A percentile compares a stretch with the other conserved stretches of the same genome.
phyloP scores from a whole-genome alignment of 2,113 vertebrate genomes.

The Tylochromis polylepis region DNA sequence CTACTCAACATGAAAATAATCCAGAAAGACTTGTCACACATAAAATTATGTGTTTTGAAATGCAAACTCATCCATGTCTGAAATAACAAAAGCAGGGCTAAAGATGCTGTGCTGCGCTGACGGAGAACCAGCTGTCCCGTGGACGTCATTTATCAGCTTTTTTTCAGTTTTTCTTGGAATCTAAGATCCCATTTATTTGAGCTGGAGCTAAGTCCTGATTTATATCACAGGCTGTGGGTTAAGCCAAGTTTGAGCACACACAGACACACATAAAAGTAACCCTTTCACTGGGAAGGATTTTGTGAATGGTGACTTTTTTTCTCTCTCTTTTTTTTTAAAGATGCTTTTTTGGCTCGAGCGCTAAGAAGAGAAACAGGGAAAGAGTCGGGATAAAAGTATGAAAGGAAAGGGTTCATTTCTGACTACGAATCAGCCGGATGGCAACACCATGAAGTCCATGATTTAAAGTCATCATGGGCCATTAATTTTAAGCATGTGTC shows the following conservation, averaged over 20 bases:
- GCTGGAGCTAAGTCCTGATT: not conserved
- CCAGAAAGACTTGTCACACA: not conserved
- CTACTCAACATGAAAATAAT: not conserved
- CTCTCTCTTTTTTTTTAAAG: not conserved
- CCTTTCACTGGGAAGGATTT: not conserved
- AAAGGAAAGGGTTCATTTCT: conserved; percentile 12
- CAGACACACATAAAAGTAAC: not conserved
- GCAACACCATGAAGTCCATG: not conserved
- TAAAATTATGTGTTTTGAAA: not conserved
- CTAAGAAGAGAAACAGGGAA: not conserved
- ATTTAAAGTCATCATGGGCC: conserved; percentile 9
- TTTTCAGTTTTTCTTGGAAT: conserved; percentile 2
- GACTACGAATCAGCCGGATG: not conserved
- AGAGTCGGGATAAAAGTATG: not conserved
- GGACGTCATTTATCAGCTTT: conserved; percentile 12
- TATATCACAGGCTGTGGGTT: not conserved
- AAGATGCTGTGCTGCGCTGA: not conserved
- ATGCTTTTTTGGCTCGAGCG: not conserved
- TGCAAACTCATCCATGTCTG: not conserved
- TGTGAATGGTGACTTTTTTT: not conserved
- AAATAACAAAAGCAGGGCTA: not conserved
- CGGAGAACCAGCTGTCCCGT: not conserved
- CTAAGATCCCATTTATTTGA: conserved; percentile 4
- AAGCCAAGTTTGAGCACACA: not conserved
- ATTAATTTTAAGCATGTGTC: conserved; percentile 5